These are phyloP conservation scores for Podarcis cretensis DNA, from an alignment of 2,113 vertebrate species.

Conservation along the genomic window DNA sequence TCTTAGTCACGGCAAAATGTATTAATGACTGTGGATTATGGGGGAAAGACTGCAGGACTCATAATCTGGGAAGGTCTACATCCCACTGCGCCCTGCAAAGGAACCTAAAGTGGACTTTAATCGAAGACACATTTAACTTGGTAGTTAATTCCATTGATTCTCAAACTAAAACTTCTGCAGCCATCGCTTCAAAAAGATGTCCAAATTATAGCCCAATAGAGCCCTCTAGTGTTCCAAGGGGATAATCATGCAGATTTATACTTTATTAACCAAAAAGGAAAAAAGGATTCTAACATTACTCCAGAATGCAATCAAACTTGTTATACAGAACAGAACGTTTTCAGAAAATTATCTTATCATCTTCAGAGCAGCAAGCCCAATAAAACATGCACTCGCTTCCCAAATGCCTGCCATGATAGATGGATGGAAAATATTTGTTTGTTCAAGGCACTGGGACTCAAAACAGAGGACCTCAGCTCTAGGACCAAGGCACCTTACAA, in stretches of 20 bases:
- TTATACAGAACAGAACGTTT: neutral
- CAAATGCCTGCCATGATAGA: neutral
- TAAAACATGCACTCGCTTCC: neutral
- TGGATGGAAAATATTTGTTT: neutral
- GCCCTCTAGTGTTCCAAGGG: conserved; percentile 71
- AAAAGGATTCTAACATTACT: neutral
- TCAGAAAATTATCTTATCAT: neutral
- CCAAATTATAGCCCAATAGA: neutral
- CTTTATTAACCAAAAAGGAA: neutral
- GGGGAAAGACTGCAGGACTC: too few relatives aligned
- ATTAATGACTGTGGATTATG: too few relatives aligned
- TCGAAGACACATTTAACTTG: neutral
- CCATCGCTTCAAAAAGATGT: neutral
- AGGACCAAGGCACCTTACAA: neutral
- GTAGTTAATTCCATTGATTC: neutral
- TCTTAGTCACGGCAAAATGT: too few relatives aligned
- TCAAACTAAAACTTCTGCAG: accelerated
- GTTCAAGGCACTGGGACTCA: neutral
- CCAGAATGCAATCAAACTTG: neutral
- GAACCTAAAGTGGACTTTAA: neutral
- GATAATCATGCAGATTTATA: neutral
- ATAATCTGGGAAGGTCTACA: too few relatives aligned
- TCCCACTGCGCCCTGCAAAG: too few relatives aligned
- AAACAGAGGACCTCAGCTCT: neutral
- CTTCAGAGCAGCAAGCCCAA: neutral